phyloP scores from a whole-genome alignment of 2,113 vertebrate species.

The Mesoclemmys tuberculata region DNA sequence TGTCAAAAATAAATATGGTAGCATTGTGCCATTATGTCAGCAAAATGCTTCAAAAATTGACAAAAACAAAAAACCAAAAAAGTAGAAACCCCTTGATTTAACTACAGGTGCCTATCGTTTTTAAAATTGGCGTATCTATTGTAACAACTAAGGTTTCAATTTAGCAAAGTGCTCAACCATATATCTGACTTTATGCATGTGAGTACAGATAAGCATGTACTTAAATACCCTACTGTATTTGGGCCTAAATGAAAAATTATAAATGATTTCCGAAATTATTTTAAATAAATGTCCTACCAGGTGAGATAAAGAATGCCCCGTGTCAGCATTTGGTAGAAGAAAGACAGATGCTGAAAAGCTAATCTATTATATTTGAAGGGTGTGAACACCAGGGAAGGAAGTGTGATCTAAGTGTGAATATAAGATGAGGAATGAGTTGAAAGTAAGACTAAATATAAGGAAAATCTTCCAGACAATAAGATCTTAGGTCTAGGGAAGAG shows the following conservation, averaged over 20 bases:
- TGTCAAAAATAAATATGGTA: not conserved
- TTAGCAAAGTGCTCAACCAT: not conserved
- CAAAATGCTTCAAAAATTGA: not conserved
- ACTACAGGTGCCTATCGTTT: not conserved
- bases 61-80: not conserved
- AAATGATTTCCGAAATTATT: not conserved
- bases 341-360: not conserved
- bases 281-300: not conserved
- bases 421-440: not conserved
- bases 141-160: not conserved
- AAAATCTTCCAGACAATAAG: not conserved
- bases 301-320: not conserved
- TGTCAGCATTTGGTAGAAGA: not conserved
- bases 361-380: not conserved
- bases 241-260: not conserved
- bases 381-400: not conserved
- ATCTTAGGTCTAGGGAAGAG: not conserved
- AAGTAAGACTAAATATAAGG: not conserved
- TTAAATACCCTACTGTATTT: not conserved
- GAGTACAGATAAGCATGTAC: not conserved
- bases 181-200: not conserved
- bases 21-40: not conserved
- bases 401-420: not conserved
- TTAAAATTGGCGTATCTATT: not conserved
- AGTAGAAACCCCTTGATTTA: not conserved